Conservation (phyloP, 2,797 vertebrate genomes). For the Gadopsis marmoratus region DNA sequence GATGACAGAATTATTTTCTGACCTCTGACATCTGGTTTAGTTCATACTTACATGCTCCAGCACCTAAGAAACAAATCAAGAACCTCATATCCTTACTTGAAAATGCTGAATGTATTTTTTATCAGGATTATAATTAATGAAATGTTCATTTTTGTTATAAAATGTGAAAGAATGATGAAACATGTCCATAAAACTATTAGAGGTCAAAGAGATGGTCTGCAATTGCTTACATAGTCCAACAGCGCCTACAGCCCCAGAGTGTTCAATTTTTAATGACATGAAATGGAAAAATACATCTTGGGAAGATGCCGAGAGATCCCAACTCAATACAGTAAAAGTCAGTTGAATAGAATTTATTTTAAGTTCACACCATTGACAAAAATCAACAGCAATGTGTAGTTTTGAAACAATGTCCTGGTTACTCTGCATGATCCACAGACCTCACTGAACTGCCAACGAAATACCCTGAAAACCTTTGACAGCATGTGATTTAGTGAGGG, state of each 20-base stretch:
- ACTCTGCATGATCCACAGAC: slow-evolving; percentile 13
- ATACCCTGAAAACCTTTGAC: slow-evolving; percentile 38
- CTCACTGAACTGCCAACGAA: slow-evolving; percentile 22
- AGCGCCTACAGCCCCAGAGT: slow-evolving; percentile 11
- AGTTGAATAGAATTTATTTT: slow-evolving; percentile 26
- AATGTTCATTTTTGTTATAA: background rate
- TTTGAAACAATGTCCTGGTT: slow-evolving; percentile 22
- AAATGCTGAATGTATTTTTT: background rate
- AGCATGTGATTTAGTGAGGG: slow-evolving; percentile 38
- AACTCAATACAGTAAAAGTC: background rate
- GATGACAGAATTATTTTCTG: background rate
- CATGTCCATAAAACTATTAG: background rate
- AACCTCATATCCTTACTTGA: background rate
- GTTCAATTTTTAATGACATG: slow-evolving; percentile 18
- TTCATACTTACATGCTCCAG: background rate
- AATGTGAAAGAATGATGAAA: background rate
- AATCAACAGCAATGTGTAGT: slow-evolving; percentile 16
- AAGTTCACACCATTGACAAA: slow-evolving; percentile 18
- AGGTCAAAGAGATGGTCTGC: slow-evolving; percentile 1
- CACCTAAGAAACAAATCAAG: background rate
- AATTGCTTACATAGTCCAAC: background rate
- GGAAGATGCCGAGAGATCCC: slow-evolving; percentile 11
- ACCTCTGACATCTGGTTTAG: background rate
- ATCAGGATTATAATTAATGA: background rate
- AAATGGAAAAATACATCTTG: background rate